phyloP scores from a whole-genome alignment of 2,113 vertebrate species.

The Dasyornis broadbenti region DNA sequence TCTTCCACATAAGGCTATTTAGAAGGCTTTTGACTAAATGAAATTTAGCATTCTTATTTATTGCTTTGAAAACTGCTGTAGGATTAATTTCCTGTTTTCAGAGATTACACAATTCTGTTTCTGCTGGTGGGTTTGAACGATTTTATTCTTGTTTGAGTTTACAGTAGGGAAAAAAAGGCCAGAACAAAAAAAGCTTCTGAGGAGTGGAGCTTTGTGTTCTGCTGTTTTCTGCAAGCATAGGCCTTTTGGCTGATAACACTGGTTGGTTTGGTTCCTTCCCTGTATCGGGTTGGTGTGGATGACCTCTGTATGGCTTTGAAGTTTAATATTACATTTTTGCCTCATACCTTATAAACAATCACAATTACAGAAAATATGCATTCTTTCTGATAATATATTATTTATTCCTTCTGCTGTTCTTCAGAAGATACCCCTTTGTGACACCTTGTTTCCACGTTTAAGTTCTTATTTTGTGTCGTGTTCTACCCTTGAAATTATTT shows the following conservation, averaged over 20 bases:
- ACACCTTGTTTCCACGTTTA: background rate
- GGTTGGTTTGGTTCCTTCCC: background rate
- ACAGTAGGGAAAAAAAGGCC: background rate
- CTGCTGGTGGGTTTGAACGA: background rate
- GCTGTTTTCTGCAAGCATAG: background rate
- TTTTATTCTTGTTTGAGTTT: background rate
- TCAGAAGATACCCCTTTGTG: background rate
- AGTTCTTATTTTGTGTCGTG: background rate
- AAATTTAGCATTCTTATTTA: constrained; percentile 2
- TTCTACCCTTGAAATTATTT: background rate
- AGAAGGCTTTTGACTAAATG: constrained; percentile 1
- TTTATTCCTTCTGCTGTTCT: background rate
- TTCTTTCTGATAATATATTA: background rate
- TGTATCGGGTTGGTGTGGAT: background rate
- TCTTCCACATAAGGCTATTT: background rate
- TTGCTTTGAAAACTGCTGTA: background rate
- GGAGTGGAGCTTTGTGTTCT: background rate
- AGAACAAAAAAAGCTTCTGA: background rate
- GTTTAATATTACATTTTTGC: background rate
- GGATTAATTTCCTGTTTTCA: background rate
- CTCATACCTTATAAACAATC: background rate
- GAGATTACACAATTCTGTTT: background rate
- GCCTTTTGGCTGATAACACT: background rate
- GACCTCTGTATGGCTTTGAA: background rate
- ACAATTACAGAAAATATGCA: background rate